Conservation (phyloP, 2,113 vertebrate genomes). For the Leuciscus idus region DNA sequence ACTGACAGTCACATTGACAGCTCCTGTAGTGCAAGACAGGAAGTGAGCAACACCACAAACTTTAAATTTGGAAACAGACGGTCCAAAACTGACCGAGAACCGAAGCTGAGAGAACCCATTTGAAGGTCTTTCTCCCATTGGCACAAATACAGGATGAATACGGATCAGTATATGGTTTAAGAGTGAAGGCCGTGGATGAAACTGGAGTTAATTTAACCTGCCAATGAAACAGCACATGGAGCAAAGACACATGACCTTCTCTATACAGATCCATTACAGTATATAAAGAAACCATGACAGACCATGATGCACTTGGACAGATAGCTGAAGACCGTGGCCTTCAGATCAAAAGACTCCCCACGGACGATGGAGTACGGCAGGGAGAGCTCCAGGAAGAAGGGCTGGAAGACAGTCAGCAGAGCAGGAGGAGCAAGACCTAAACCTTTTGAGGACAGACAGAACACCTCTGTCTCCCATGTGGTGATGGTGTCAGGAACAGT, state of each 20-base stretch:
- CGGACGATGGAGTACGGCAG: conserved; percentile 86
- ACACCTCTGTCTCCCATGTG: conserved; percentile 83
- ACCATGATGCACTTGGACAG: conserved; percentile 83
- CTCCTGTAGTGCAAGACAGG: too few relatives aligned
- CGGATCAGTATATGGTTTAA: conserved; percentile 60
- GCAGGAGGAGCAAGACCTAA: conserved; percentile 82
- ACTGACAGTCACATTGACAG: too few relatives aligned
- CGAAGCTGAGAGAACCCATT: conserved; percentile 58
- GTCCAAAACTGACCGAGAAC: too few relatives aligned
- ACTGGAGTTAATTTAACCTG: conserved; percentile 73
- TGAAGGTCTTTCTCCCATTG: conserved; percentile 70
- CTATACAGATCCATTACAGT: too few relatives aligned
- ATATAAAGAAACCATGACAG: not conserved
- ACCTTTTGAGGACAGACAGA: conserved; percentile 81
- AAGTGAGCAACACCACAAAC: too few relatives aligned
- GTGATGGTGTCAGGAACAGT: conserved; percentile 87
- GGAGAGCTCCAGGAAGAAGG: conserved; percentile 85
- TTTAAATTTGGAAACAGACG: too few relatives aligned
- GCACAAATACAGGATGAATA: conserved; percentile 73
- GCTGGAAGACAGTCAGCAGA: conserved; percentile 80
- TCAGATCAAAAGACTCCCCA: conserved; percentile 85
- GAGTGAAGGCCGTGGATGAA: conserved; percentile 70
- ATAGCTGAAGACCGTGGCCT: conserved; percentile 85
- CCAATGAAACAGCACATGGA: conserved; percentile 25
- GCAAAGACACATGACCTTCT: not conserved